phyloP scores from a whole-genome alignment of 2,888 invertebrate species.

The Drosophila mimetica region DNA sequence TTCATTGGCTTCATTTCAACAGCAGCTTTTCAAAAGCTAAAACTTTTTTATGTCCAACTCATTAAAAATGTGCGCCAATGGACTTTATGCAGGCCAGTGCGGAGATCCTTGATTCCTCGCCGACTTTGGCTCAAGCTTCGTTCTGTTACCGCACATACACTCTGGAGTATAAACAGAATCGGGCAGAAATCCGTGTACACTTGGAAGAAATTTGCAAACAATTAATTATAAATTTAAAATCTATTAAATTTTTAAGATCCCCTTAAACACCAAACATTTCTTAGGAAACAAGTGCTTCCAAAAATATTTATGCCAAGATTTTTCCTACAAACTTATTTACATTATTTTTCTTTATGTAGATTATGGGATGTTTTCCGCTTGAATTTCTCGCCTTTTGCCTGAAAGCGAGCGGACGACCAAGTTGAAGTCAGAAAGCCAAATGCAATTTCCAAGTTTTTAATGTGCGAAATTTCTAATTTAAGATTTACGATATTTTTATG shows the following conservation, averaged over 20 bases:
- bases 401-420: slow-evolving; percentile 44
- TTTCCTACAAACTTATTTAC: not conserved
- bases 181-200: slow-evolving; percentile 10
- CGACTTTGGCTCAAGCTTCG: slow-evolving; percentile 23
- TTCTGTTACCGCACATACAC: slow-evolving; percentile 27
- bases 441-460: slow-evolving; percentile 81
- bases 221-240: too few species aligned
- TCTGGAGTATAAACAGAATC: slow-evolving; percentile 12
- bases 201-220: not conserved
- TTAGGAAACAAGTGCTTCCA: not conserved
- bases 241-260: too few species aligned
- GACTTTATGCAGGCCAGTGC: slow-evolving; percentile 57
- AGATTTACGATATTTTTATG: slow-evolving; percentile 80
- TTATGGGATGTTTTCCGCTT: slow-evolving; percentile 24
- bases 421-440: slow-evolving; percentile 54
- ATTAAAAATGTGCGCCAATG: slow-evolving; percentile 77
- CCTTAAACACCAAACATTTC: too few species aligned
- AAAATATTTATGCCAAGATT: too few species aligned
- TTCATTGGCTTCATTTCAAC: slow-evolving; percentile 70
- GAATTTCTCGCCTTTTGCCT: slow-evolving; percentile 26
- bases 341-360: slow-evolving; percentile 4
- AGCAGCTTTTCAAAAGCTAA: slow-evolving; percentile 71
- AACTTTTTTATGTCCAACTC: slow-evolving; percentile 81
- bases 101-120: slow-evolving; percentile 26
- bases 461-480: slow-evolving; percentile 81